Evolutionary conservation across 2,888 invertebrate genomes (phyloP).

Genomic region (Phaonia tiefii): DNA sequence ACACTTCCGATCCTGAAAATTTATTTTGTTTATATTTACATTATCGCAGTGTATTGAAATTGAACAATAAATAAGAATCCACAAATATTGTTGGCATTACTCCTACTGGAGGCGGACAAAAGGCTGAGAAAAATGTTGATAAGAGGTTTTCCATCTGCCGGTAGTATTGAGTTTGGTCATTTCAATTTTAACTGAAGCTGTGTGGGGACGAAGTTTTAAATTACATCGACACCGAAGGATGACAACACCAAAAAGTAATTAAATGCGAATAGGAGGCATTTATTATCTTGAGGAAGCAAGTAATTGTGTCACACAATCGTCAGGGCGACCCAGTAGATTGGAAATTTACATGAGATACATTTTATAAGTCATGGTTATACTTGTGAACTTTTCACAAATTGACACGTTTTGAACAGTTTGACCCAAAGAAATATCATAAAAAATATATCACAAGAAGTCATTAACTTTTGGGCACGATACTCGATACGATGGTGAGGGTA

Average conservation of each 20-base stretch:
- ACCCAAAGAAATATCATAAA: too few relatives aligned
- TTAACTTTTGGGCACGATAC: too few relatives aligned
- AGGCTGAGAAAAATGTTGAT: slow-evolving; percentile 4
- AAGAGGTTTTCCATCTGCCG: neutral
- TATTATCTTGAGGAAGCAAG: too few relatives aligned
- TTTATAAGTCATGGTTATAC: too few relatives aligned
- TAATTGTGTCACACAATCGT: too few relatives aligned
- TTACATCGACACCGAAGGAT: slow-evolving; percentile 31
- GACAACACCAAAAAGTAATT: slow-evolving; percentile 31
- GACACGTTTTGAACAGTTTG: too few relatives aligned
- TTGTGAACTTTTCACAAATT: too few relatives aligned
- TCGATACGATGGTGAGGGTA: too few relatives aligned
- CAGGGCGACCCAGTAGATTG: too few relatives aligned
- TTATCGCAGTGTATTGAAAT: slow-evolving; percentile 24
- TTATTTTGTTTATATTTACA: slow-evolving; percentile 30
- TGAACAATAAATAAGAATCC: slow-evolving; percentile 36
- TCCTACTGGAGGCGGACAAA: neutral
- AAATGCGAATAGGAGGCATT: slow-evolving; percentile 17
- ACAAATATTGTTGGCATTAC: slow-evolving; percentile 36
- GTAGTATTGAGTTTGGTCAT: neutral
- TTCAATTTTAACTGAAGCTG: neutral
- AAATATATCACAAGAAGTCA: too few relatives aligned
- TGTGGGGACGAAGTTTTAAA: slow-evolving; percentile 20
- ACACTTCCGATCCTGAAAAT: neutral
- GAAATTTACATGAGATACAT: too few relatives aligned